Base-by-base conservation (phyloP, 2,888 invertebrate genomes). In the Omphaloscelis lunosa region DNA sequence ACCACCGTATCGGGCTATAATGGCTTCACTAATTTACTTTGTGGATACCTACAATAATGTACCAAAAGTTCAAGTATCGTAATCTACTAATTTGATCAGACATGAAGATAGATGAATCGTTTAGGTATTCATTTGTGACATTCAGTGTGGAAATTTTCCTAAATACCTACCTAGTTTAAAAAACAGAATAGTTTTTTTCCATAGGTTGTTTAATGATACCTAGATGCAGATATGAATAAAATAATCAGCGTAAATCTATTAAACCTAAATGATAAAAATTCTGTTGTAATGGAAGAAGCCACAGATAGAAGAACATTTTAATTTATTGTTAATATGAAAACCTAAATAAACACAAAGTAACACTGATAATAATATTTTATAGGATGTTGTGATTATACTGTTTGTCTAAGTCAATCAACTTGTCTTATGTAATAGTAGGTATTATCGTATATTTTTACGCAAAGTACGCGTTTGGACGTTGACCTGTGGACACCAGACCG, bases 331-430 rank as follows among this genome's bases (percentile, higher is more conserved):
- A 27, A 11, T 45, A 29, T 71, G 70, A 34, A 20, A n/a, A 41
- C 15, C 17, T 27, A 41, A 41, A 63, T 17, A 58, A 72, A 66
- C 56, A 45, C 15, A 27, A 48, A 34, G 34, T 79, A 76, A 71
- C 23, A 69, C 34, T 72, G 72, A 80, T 76, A 69, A 51, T 58
- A n/a, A n/a, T 61, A 27, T 8, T 48, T 12, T 8, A 45, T 23
- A 34, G 23, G 12, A 34, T 69, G 67, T 75, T 58, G 17, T 23
- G 51, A 34, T 53, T 23, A 68, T 45, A 51, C 56, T 71, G 9
- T 73, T 66, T 70, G 17, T 59, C 8, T 63, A 15, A 53, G 72
- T 70, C 71, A 67, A 58, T 84, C 61, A 80, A 72, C 74, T 80
- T 51, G 12, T 29, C 1, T 51, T 51, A 51, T 23, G 23, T 51